Evolutionary conservation across 2,113 vertebrate genomes (phyloP).

Genomic region (Campylomormyrus numenius): DNA sequence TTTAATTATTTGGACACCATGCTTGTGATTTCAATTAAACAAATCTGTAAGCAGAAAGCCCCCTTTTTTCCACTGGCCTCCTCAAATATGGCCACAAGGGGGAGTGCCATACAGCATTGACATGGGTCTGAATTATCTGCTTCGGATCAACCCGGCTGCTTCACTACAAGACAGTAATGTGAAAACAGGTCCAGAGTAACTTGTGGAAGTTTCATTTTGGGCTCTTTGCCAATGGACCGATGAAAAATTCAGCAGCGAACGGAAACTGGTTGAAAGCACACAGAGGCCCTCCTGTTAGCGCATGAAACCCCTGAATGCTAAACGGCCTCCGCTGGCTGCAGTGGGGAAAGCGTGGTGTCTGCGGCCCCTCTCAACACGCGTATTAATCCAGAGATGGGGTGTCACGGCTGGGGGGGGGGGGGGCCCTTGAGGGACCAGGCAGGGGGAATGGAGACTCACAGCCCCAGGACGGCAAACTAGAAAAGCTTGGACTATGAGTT

Average conservation of each 20-base stretch:
- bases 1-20: background rate
- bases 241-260: constrained; percentile 18
- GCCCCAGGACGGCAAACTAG: background rate
- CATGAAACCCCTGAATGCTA: background rate
- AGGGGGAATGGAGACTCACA: background rate
- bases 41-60: background rate
- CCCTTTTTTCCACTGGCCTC: background rate
- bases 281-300: background rate
- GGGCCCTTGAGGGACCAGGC: background rate
- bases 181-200: constrained; percentile 25
- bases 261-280: background rate
- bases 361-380: no score
- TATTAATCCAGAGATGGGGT: background rate
- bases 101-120: background rate
- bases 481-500: background rate
- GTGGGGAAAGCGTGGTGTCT: background rate
- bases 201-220: constrained; percentile 16
- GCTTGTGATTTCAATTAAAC: background rate
- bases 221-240: constrained; percentile 18
- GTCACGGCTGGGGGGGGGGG: background rate
- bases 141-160: background rate
- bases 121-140: background rate
- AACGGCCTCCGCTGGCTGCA: background rate
- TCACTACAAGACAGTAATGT: background rate
- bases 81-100: background rate